Conservation (phyloP, 1,140 invertebrate genomes). For the Nautilus pompilius region DNA sequence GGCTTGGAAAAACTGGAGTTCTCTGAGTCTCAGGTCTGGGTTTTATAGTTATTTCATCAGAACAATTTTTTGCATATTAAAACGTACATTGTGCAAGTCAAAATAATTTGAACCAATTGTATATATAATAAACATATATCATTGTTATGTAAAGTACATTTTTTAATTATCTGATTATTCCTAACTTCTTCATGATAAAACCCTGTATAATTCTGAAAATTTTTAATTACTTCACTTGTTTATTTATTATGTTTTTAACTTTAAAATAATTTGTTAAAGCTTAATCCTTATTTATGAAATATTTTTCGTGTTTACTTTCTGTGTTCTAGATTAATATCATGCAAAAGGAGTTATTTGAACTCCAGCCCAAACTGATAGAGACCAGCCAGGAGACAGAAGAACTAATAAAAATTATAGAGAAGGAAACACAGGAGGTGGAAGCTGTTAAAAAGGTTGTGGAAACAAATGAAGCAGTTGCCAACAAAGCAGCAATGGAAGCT, state of each 20-base stretch:
- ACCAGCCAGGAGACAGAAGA: conserved; percentile 52
- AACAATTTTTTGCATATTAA: not conserved
- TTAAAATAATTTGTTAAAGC: not conserved
- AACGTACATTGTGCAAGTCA: not conserved
- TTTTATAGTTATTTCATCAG: not conserved
- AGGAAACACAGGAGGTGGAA: conserved; percentile 52
- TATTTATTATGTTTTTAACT: too few relatives aligned
- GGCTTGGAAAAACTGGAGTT: conserved; percentile 55
- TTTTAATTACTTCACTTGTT: too few relatives aligned
- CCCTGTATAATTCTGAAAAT: too few relatives aligned
- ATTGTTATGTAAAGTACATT: too few relatives aligned
- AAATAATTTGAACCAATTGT: too few relatives aligned
- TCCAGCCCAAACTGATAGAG: conserved; percentile 51
- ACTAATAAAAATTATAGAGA: conserved; percentile 51
- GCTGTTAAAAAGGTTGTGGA: conserved; percentile 49
- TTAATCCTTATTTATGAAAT: not conserved
- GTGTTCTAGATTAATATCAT: conserved; percentile 48
- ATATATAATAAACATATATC: too few relatives aligned
- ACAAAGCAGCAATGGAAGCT: conserved; percentile 46
- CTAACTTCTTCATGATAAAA: too few relatives aligned
- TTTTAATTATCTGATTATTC: too few relatives aligned
- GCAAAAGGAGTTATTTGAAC: conserved; percentile 51
- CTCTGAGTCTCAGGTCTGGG: conserved; percentile 60
- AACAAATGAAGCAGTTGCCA: conserved; percentile 49
- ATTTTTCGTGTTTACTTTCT: not conserved